Base-by-base conservation (phyloP, 2,888 invertebrate species). In the Petrophora chlorosata region DNA sequence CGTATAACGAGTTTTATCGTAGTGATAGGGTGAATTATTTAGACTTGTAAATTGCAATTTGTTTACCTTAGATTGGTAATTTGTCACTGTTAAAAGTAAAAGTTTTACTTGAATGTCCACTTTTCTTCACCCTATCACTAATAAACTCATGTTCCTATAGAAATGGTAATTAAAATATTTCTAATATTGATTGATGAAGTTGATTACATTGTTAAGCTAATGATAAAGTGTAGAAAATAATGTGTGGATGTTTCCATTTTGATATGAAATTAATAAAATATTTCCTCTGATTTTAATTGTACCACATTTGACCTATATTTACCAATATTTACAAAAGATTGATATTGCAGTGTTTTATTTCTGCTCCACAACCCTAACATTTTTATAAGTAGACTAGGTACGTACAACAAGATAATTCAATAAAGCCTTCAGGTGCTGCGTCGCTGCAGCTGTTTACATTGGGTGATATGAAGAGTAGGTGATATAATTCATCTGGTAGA, bases 261-360 rank as follows among this genome's bases (percentile, higher is more conserved):
- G 76, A 86, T 87, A 89, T 88, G 84, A 88, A 85, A 81, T 87
- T 85, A 82, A 85, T 85, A 79, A 83, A 82, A 85, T 83, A 83
- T 85, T 86, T 86, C 84, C 81, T 84, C 86, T 86, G 82, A 87
- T 86, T 90, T 88, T 83, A 87, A 86, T 85, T 89, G 88, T 88
- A 88, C 83, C 79, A 85, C 86, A 88, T 88, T 89, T 87, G 87
- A 89, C 83, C 80, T 89, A 86, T 88, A 89, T 85, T 85, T 88
- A 88, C 85, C 86, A 88, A 89, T 89, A 90, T 90, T 89, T 90
- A 89, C 89, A 89, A 89, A 89, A 85, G 76, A 90, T 88, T 89
- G 85, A 85, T 85, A 85, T 62, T 70, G 53, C 53, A 9, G 50
- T 56, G 82, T 88, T 87, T 88, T 66, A 84, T 85, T 86, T 74